phyloP scores from a whole-genome alignment of 37 sponge, comb jelly and placozoan genomes.

The Ianthella basta region DNA sequence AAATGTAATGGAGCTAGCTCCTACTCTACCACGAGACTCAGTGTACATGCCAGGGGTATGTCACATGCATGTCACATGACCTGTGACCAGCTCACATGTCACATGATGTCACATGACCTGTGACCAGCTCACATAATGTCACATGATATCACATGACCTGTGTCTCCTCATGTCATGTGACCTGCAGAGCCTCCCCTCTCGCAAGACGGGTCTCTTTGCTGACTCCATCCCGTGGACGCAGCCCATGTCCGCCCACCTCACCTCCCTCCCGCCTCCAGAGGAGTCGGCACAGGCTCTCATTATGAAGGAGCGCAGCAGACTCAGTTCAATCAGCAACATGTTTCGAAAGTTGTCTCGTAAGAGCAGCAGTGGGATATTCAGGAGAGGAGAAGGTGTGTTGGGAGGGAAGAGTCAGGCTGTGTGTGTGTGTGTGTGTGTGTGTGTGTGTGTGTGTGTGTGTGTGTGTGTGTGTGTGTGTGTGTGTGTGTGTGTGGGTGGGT shows the following conservation, averaged over 20 bases:
- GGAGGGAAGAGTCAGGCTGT: slow-evolving; percentile 48
- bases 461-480: slow-evolving; percentile 42
- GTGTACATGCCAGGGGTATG: neutral
- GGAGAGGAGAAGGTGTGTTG: slow-evolving; percentile 54
- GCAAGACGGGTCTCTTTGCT: slow-evolving; percentile 9
- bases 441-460: slow-evolving; percentile 44
- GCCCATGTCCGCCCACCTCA: slow-evolving; percentile 19
- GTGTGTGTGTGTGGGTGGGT: slow-evolving; percentile 42
- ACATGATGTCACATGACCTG: neutral
- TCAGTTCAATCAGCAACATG: slow-evolving; percentile 31
- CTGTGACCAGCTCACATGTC: too few species aligned
- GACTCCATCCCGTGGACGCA: neutral
- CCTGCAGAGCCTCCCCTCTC: neutral
- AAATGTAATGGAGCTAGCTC: slow-evolving; percentile 55
- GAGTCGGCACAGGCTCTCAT: slow-evolving; percentile 58
- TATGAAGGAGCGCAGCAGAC: slow-evolving; percentile 26
- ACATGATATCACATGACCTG: neutral
- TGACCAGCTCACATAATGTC: neutral
- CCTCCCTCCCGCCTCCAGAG: slow-evolving; percentile 48
- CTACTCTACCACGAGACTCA: slow-evolving; percentile 4
- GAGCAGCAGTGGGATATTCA: neutral
- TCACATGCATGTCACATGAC: too few species aligned
- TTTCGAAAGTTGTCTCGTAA: slow-evolving; percentile 43
- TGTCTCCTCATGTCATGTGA: neutral
- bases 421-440: slow-evolving; percentile 44